Conservation (phyloP, 2,113 vertebrate genomes). For the Odocoileus virginianus region DNA sequence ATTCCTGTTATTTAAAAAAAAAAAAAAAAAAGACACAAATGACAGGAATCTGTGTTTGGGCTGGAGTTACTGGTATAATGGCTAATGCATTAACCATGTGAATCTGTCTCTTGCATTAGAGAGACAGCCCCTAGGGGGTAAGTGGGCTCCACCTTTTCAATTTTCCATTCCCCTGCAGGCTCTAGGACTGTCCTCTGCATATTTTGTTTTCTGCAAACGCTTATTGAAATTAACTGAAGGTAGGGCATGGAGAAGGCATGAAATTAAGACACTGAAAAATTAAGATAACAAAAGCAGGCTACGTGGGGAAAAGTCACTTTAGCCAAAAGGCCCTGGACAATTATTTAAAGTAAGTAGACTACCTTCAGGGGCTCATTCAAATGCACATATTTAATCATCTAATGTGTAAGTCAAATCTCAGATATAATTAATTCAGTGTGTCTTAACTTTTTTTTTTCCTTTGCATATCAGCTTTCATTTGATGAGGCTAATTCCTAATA, state of each 20-base stretch:
- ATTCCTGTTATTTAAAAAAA: neutral
- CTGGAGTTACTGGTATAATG: neutral
- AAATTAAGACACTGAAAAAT: constrained; percentile 56
- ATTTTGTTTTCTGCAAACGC: neutral
- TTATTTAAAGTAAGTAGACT: constrained; percentile 66
- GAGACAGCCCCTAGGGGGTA: neutral
- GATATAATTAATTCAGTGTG: constrained; percentile 68
- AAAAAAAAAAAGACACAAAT: neutral
- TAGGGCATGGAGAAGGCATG: neutral
- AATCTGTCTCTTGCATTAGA: neutral
- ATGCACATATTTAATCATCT: constrained; percentile 69
- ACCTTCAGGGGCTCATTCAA: constrained; percentile 58
- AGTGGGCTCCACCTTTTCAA: neutral
- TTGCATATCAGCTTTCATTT: constrained; percentile 20
- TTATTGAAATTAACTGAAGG: neutral
- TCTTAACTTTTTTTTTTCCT: neutral
- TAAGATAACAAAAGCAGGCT: constrained; percentile 58
- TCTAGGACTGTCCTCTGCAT: neutral
- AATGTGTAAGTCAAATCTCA: constrained; percentile 67
- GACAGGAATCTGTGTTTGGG: neutral
- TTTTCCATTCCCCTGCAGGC: neutral
- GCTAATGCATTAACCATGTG: neutral
- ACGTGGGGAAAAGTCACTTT: constrained; percentile 48
- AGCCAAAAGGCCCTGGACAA: constrained; percentile 70
- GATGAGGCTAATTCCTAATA: neutral